Base-by-base conservation (phyloP, 53 echinoderm and acorn worm species). In the Echinarachnius parma region DNA sequence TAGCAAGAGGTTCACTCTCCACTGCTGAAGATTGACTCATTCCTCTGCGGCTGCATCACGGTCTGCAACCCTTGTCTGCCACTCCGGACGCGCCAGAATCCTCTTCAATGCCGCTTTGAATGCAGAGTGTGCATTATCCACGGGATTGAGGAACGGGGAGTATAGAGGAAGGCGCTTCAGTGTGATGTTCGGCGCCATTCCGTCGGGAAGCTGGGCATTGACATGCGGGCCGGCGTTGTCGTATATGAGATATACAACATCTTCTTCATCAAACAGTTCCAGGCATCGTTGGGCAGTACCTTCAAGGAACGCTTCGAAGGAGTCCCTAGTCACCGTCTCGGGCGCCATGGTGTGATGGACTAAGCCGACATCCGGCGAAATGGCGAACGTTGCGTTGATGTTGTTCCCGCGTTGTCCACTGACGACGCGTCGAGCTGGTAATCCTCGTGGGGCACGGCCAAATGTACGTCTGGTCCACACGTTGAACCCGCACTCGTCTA, bases 401-500 rank as follows among this genome's bases (percentile, higher is more conserved):
- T n/a, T n/a, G n/a, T n/a, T n/a, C n/a, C n/a, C n/a, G n/a, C n/a
- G n/a, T n/a, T n/a, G n/a, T n/a, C n/a, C n/a, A n/a, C n/a, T n/a
- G n/a, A n/a, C n/a, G n/a, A n/a, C n/a, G n/a, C n/a, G n/a, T n/a
- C n/a, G n/a, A n/a, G n/a, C n/a, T n/a, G n/a, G n/a, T n/a, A n/a
- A n/a, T n/a, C n/a, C n/a, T n/a, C n/a, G n/a, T n/a, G n/a, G n/a
- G n/a, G n/a, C n/a, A n/a, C n/a, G n/a, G 42, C 14, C 5, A 15
- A 42, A 48, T 28, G 53, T 60, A 10, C 61, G 61, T n/a, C 77
- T 34, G 14, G 67, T 77, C 77, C 83, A 83, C 19, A 83, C 20
- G 25, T 61, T 78, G 34, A 62, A 62, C 5, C 84, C 77, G 26
- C 53, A 77, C 32, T 83, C 71, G 37, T 83, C 77, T 39, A 60